Percentiles rank a stretch among this genome's conserved stretches.
phyloP scores from a whole-genome alignment of 2,888 invertebrate species.

The Ptilodon capucinus region DNA sequence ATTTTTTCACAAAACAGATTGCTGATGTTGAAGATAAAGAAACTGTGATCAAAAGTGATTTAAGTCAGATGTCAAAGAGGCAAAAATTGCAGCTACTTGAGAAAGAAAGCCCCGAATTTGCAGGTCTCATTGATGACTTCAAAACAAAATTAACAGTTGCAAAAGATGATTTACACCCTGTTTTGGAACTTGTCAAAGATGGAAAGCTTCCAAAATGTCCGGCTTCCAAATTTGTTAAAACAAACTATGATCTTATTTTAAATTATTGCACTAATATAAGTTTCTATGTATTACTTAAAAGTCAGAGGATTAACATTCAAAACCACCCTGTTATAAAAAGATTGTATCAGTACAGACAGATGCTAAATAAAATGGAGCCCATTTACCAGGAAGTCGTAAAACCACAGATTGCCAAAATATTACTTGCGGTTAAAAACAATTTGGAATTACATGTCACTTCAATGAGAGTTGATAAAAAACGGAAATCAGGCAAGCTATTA shows the following conservation, averaged over 20 bases:
- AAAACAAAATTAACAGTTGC: conserved; percentile 87
- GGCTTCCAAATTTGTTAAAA: conserved; percentile 87
- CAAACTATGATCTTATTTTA: conserved; percentile 86
- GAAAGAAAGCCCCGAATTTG: conserved; percentile 94
- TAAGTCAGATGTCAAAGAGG: conserved; percentile 87
- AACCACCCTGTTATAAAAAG: conserved; percentile 96
- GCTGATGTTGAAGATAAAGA: conserved; percentile 69
- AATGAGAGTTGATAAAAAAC: conserved; percentile 47
- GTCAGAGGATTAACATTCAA: conserved; percentile 86
- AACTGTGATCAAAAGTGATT: conserved; percentile 87
- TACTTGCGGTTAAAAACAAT: conserved; percentile 78
- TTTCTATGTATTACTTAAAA: conserved; percentile 93
- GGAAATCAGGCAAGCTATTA: conserved; percentile 50
- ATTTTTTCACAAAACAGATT: conserved; percentile 74
- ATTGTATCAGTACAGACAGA: conserved; percentile 90
- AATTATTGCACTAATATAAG: conserved; percentile 94
- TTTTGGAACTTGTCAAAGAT: conserved; percentile 84
- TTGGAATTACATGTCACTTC: conserved; percentile 55
- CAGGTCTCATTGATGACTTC: conserved; percentile 90
- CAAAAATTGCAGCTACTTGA: conserved; percentile 90
- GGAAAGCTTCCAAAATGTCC: conserved; percentile 85
- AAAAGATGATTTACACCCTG: conserved; percentile 85
- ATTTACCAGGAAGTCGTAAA: conserved; percentile 86
- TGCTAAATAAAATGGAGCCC: conserved; percentile 88
- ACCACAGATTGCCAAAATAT: conserved; percentile 85